Base-by-base conservation (phyloP, 2,888 invertebrate genomes). In the Mactromeris polynyma region DNA sequence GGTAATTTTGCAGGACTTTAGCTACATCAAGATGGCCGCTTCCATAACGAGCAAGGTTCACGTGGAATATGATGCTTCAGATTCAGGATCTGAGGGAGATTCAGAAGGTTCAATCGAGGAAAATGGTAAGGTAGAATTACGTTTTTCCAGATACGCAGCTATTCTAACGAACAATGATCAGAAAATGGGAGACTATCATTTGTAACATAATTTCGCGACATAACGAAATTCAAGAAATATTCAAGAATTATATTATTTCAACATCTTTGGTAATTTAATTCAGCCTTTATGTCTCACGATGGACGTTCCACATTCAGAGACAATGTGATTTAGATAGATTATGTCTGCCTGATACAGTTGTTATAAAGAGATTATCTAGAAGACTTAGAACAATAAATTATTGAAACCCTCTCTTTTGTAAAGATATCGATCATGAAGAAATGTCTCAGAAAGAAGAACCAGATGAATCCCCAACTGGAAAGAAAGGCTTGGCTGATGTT, bases 401-500 rank as follows among this genome's bases (percentile, higher is more conserved):
- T 46, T 46, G 46, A 17, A 46, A 17, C 46, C 17, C 9, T 46
- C 9, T 46, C 33, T 33, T 73, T 3, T 69, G 0, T 33, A 73
- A 6, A 73, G 73, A 33, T 17, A 33, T 73, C 36, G 73, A 36
- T 73, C 17, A 19, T 26, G 33, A 73, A 0, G 73, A 73, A 33
- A 19, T 6, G 4, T 36, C 36, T 14, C 73, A 73, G 36, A 36
- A 46, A n/a, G 42, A 33, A 79, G 79, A 36, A 83, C 31, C 14
- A 79, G 40, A 21, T 21, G 46, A 83, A 21, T 64, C 33, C 17
- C 26, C 40, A 19, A 38, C 69, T 42, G 77, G 42, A n/a, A 83
- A 80, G 54, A 82, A 80, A 51, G 91, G 94, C n/a, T 89, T 94
- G 89, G 94, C 94, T 36, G 90, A 93, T 91, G 94, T 92, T 40